Evolutionary conservation across 2,113 vertebrate species (phyloP).

Genomic region (Notiomystis cincta): DNA sequence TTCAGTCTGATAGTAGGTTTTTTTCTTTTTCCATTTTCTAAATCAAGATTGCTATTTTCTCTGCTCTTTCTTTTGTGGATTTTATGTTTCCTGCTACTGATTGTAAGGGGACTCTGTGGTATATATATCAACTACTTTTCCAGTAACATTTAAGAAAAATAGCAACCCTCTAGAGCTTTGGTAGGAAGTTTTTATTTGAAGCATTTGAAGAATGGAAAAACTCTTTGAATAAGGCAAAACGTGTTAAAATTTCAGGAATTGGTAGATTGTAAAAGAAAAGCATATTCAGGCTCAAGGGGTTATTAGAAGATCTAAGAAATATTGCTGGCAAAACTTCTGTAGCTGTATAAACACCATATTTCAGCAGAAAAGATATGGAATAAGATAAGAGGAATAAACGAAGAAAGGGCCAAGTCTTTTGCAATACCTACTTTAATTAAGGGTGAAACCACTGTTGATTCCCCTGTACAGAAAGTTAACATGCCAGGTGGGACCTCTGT

Average conservation of each 20-base stretch:
- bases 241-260: not conserved
- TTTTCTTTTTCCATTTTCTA: not conserved
- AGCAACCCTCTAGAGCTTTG: not conserved
- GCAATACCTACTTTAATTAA: slow-evolving; percentile 13
- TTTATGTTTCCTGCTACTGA: not conserved
- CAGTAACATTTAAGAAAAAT: not conserved
- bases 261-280: slow-evolving; percentile 6
- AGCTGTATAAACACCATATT: not conserved
- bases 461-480: not conserved
- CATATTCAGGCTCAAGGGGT: not conserved
- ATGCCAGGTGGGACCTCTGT: not conserved
- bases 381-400: slow-evolving; percentile 1
- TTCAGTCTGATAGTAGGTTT: not conserved
- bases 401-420: not conserved
- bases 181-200: not conserved
- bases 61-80: not conserved
- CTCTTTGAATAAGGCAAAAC: not conserved
- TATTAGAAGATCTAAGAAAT: slow-evolving; percentile 48
- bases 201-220: slow-evolving; percentile 23
- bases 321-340: not conserved
- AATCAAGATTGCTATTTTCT: not conserved
- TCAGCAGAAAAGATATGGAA: not conserved
- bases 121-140: not conserved
- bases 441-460: not conserved
- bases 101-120: not conserved